These are phyloP conservation scores for Drosophila teissieri DNA, from an alignment of 1,140 invertebrate species.

Conservation along the genomic window DNA sequence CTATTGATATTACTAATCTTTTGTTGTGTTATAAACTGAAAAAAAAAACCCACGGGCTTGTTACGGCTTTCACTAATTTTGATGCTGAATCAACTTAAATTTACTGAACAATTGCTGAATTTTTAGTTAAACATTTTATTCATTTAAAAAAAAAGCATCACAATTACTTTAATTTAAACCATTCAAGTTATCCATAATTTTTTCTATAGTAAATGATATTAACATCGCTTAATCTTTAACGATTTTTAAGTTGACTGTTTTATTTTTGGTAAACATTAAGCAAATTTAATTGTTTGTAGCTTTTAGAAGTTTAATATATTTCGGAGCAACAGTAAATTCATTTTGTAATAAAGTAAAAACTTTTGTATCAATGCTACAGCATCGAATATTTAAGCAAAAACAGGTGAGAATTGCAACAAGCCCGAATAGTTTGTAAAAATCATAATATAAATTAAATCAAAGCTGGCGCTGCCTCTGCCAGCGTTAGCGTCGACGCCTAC, in stretches of 20 bases:
- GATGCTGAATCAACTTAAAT: background rate
- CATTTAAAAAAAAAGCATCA: background rate
- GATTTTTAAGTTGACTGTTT: background rate
- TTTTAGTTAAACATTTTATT: background rate
- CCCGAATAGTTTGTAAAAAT: conserved; percentile 3
- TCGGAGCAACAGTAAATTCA: background rate
- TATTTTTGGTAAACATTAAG: background rate
- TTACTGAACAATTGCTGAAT: background rate
- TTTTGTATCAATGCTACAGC: background rate
- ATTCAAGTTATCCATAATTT: background rate
- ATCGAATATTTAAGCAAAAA: background rate
- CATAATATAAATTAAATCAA: conserved; percentile 4
- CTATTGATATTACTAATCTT: conserved; percentile 34
- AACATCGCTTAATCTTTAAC: background rate
- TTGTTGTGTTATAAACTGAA: conserved; percentile 29
- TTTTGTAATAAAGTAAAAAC: background rate
- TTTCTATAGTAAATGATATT: background rate
- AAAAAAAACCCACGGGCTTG: conserved; percentile 7
- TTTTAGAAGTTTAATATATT: background rate
- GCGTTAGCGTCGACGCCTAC: conserved; percentile 12
- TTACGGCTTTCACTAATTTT: background rate
- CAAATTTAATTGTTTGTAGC: background rate
- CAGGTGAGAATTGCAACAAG: background rate
- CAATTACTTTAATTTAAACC: background rate
- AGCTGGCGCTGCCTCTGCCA: too few relatives aligned